These are phyloP conservation scores for Cervus canadensis DNA, from an alignment of 2,113 vertebrate genomes.

Conservation along the genomic window DNA sequence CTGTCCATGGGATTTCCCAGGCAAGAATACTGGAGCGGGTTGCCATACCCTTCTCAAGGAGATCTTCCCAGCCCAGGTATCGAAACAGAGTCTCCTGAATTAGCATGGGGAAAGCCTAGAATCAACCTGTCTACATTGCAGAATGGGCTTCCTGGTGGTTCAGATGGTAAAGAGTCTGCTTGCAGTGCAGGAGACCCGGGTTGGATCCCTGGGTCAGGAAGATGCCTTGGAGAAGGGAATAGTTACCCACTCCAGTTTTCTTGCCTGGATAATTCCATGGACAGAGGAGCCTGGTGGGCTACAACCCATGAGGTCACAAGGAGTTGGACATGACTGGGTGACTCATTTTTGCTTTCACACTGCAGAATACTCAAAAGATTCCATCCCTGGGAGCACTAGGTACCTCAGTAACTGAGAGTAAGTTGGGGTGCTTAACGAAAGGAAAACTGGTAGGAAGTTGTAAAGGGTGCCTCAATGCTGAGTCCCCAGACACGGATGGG, in stretches of 20 bases:
- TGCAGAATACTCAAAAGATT: neutral
- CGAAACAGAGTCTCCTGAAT: neutral
- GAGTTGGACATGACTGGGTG: neutral
- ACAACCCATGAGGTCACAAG: neutral
- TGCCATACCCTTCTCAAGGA: neutral
- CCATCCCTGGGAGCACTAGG: neutral
- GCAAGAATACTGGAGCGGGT: neutral
- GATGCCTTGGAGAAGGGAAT: neutral
- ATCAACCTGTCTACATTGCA: neutral
- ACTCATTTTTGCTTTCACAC: neutral
- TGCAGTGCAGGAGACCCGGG: neutral
- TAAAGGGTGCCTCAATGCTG: neutral
- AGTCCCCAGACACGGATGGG: neutral
- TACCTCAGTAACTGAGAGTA: neutral
- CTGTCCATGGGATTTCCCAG: neutral
- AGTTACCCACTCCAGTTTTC: neutral
- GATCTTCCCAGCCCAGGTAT: neutral
- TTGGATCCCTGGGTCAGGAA: neutral
- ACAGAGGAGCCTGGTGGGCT: neutral
- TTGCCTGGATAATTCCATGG: neutral
- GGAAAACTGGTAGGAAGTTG: neutral
- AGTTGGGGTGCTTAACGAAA: neutral
- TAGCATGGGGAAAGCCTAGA: neutral
- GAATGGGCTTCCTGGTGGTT: neutral
- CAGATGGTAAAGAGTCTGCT: neutral